A percentile compares a stretch with the other conserved stretches of the same genome.
phyloP scores from a whole-genome alignment of 2,113 vertebrate genomes.

The Ailuropoda melanoleuca region DNA sequence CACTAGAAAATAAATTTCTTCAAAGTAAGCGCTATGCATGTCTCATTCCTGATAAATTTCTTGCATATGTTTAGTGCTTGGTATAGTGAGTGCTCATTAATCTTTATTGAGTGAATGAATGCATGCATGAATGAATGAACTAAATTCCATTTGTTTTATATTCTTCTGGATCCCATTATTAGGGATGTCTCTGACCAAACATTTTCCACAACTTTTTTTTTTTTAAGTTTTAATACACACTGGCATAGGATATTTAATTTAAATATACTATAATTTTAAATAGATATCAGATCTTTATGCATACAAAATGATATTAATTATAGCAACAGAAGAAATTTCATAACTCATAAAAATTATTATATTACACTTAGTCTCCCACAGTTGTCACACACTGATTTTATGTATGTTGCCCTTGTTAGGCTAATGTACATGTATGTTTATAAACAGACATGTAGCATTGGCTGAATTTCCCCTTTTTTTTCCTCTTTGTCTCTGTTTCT shows the following conservation, averaged over 20 bases:
- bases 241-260: background rate
- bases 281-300: background rate
- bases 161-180: background rate
- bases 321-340: background rate
- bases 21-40: background rate
- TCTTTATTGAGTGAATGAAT: background rate
- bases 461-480: constrained; percentile 29
- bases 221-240: background rate
- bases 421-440: background rate
- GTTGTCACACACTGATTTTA: background rate
- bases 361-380: background rate
- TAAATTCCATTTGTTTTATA: background rate
- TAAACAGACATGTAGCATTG: background rate
- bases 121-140: background rate
- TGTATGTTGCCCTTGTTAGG: background rate
- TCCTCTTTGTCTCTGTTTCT: background rate
- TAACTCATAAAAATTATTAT: background rate
- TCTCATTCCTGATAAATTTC: background rate
- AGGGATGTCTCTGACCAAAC: background rate
- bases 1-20: background rate
- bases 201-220: background rate
- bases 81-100: background rate
- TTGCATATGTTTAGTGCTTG: background rate
- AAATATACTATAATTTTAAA: background rate
- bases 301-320: background rate